phyloP scores from a whole-genome alignment of 2,888 invertebrate species.

The Hipparchia semele region DNA sequence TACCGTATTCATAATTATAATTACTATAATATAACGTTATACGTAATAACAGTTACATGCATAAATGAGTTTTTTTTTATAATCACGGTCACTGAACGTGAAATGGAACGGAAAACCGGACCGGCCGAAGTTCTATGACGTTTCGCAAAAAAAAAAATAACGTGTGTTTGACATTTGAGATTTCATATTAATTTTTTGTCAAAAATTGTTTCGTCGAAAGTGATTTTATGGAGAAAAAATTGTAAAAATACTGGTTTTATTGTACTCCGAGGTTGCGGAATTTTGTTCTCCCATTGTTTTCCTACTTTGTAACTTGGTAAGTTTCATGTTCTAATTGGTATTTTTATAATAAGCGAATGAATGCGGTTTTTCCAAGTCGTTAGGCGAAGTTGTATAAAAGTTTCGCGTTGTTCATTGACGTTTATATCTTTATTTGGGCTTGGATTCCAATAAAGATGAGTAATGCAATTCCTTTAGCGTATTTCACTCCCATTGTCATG shows the following conservation, averaged over 20 bases:
- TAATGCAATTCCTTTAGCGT: conserved; percentile 39
- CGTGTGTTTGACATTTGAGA: conserved; percentile 68
- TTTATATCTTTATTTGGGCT: conserved; percentile 36
- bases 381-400: conserved; percentile 18
- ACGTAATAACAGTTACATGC: conserved; percentile 40
- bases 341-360: conserved; percentile 16
- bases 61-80: conserved; percentile 42
- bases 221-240: conserved; percentile 42
- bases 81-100: conserved; percentile 59
- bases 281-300: conserved; percentile 42
- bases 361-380: conserved; percentile 28
- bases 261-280: conserved; percentile 43
- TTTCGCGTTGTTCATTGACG: conserved; percentile 20
- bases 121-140: conserved; percentile 56
- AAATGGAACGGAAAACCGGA: conserved; percentile 68
- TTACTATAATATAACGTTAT: conserved; percentile 34
- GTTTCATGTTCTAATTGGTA: conserved; percentile 38
- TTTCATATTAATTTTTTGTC: conserved; percentile 58
- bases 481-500: conserved; percentile 9
- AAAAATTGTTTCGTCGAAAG: conserved; percentile 49
- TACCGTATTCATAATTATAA: neutral
- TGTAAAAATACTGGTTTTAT: conserved; percentile 42
- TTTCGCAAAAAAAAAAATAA: conserved; percentile 60
- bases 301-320: conserved; percentile 44
- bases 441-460: conserved; percentile 41